Percentiles rank a stretch among this genome's conserved stretches.
These are phyloP conservation scores for Salvelinus fontinalis DNA, from an alignment of 2,113 vertebrate genomes.

Conservation along the genomic window DNA sequence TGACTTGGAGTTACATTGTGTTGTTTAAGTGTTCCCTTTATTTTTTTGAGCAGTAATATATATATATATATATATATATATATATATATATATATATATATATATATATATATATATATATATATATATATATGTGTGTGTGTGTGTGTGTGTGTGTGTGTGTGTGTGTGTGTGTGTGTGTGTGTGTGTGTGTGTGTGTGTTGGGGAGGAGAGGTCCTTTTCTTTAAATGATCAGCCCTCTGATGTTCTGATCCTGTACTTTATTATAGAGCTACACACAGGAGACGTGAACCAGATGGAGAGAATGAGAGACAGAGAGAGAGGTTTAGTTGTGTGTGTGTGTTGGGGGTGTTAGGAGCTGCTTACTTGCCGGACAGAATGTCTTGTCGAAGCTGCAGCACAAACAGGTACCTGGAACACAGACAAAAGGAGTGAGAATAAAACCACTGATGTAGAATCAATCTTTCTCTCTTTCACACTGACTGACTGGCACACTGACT, in stretches of 20 bases:
- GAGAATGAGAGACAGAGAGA: background rate
- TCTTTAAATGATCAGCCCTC: constrained; percentile 70
- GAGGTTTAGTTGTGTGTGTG: no score
- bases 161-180: constrained; percentile 51
- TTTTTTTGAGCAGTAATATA: no score
- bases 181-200: constrained; percentile 7
- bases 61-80: no score
- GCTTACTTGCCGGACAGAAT: constrained; percentile 99
- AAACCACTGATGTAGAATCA: no score
- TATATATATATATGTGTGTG: no score
- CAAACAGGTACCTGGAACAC: constrained; percentile 92
- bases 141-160: constrained; percentile 42
- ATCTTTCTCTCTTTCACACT: no score
- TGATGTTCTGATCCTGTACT: constrained; percentile 69
- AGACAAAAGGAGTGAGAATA: background rate
- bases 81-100: no score
- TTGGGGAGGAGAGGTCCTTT: constrained; percentile 62
- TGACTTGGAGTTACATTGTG: no score
- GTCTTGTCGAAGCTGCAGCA: constrained; percentile 98
- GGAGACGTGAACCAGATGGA: constrained; percentile 69
- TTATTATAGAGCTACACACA: constrained; percentile 69
- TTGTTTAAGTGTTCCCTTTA: no score
- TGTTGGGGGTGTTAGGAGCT: constrained; percentile 19
- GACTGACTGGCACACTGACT: no score
- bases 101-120: no score